Percentiles rank a stretch among this genome's conserved stretches.
phyloP scores from a whole-genome alignment of 2,888 invertebrate species.

The Ariolimax columbianus region DNA sequence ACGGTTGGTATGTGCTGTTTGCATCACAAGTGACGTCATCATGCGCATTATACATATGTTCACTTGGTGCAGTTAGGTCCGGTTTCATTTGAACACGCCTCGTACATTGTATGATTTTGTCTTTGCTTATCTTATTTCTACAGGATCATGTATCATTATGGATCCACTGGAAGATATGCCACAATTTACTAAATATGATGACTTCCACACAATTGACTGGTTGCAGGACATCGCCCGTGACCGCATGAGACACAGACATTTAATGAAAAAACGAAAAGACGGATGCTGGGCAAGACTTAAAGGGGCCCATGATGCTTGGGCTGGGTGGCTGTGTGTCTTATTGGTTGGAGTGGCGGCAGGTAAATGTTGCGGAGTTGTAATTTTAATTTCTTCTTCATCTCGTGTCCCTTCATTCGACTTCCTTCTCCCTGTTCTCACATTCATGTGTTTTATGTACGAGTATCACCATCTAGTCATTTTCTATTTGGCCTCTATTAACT shows the following conservation, averaged over 20 bases:
- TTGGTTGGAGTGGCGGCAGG: conserved; percentile 96
- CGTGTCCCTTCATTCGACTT: too few relatives aligned
- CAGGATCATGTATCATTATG: conserved; percentile 76
- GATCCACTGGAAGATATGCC: conserved; percentile 77
- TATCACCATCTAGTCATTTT: too few relatives aligned
- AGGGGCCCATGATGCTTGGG: conserved; percentile 98
- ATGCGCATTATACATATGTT: too few relatives aligned
- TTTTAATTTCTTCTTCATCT: neutral
- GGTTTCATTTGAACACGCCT: too few relatives aligned
- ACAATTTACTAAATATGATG: conserved; percentile 88
- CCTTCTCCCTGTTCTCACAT: too few relatives aligned
- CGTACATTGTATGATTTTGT: neutral
- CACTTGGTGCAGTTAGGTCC: too few relatives aligned
- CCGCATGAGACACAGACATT: conserved; percentile 94
- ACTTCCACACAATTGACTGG: conserved; percentile 99
- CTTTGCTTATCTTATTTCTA: conserved; percentile 30
- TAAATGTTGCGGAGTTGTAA: conserved; percentile 46
- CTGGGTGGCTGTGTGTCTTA: conserved; percentile 98
- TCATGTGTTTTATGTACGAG: too few relatives aligned
- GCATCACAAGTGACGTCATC: too few relatives aligned
- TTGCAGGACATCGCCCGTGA: conserved; percentile 97
- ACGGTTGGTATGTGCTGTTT: too few relatives aligned
- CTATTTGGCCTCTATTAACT: too few relatives aligned
- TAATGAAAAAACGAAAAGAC: conserved; percentile 88
- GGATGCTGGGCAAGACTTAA: conserved; percentile 93